Conservation (phyloP, 2,113 vertebrate species). For the Proterorhinus semilunaris region DNA sequence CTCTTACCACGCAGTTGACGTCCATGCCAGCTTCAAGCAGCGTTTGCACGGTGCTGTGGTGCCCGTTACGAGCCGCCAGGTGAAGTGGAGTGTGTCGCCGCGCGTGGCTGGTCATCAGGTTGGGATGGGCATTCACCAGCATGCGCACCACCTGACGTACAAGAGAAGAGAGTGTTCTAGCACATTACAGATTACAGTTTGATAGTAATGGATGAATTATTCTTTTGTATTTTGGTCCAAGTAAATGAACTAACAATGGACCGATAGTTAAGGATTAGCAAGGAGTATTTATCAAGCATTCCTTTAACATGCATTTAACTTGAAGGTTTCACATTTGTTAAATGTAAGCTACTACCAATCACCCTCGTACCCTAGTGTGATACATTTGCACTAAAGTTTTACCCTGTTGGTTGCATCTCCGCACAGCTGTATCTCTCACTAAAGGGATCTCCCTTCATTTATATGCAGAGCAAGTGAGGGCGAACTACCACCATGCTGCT, state of each 20-base stretch:
- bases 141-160: conserved; percentile 84
- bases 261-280: too few species aligned
- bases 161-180: background rate
- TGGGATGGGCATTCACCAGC: conserved; percentile 91
- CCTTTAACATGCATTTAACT: too few species aligned
- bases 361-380: background rate
- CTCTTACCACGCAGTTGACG: conserved; percentile 90
- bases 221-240: background rate
- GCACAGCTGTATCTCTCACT: conserved; percentile 42
- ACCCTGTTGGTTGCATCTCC: conserved; percentile 44
- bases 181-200: background rate
- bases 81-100: conserved; percentile 91
- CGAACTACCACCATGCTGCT: conserved; percentile 25
- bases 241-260: background rate
- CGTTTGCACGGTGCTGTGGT: conserved; percentile 87
- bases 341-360: conserved; percentile 9
- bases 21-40: conserved; percentile 94
- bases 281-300: too few species aligned
- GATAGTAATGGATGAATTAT: background rate
- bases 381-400: conserved; percentile 46
- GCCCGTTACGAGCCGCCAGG: conserved; percentile 94
- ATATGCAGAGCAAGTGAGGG: conserved; percentile 41
- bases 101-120: conserved; percentile 88
- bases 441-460: conserved; percentile 64
- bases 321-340: background rate